Evolutionary conservation across 92 coral and sea anemone species (phyloP).

Genomic region (Parazoanthus swiftii): DNA sequence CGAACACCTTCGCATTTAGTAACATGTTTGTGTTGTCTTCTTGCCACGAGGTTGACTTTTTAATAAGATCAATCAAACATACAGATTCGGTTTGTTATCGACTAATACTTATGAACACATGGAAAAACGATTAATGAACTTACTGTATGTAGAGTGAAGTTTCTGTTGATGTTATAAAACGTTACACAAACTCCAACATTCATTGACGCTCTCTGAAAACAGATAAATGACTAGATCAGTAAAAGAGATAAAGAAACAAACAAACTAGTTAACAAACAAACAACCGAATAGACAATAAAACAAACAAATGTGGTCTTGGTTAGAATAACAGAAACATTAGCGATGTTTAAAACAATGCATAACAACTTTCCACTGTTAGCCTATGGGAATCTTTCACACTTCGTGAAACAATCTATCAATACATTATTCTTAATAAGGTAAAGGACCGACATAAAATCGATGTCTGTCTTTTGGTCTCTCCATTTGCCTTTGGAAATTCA

Average conservation of each 20-base stretch:
- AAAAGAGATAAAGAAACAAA: no score
- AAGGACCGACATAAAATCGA: background rate
- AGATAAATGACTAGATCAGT: no score
- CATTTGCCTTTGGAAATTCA: no score
- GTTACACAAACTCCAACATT: background rate
- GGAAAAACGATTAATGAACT: background rate
- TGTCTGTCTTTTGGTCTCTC: no score
- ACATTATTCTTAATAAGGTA: background rate
- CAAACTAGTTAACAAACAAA: no score
- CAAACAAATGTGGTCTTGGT: no score
- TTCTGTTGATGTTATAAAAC: background rate
- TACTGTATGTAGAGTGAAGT: constrained; percentile 2
- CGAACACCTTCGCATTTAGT: no score
- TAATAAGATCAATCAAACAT: no score
- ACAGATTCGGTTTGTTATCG: background rate
- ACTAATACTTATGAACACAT: background rate
- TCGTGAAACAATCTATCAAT: background rate
- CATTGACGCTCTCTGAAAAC: background rate
- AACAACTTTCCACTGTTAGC: background rate
- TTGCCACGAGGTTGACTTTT: no score
- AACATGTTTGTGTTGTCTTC: no score
- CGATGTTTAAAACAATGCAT: background rate
- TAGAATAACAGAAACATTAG: background rate
- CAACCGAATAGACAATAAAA: no score
- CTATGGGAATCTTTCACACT: background rate